Evolutionary conservation across 2,113 vertebrate genomes (phyloP), one percentile per base, ranked within the genome.

Genomic region (Saguinus imperator): DNA sequence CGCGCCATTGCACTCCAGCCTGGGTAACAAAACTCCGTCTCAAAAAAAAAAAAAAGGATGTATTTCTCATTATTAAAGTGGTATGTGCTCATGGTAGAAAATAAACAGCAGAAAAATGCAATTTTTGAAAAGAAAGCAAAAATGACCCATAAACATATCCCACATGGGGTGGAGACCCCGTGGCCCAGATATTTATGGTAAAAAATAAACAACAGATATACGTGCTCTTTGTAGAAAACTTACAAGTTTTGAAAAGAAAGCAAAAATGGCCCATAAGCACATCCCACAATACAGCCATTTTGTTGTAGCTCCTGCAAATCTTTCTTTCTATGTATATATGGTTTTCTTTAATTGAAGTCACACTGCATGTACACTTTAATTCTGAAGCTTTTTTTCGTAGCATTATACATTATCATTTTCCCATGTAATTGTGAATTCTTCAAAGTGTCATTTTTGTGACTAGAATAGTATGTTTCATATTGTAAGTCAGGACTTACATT

Each of bases 291-390:
- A 76, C 9, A 91, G 2, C 50, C 50, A n/a, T 72, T 87, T 89
- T 43, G 20, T 82, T 55, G 21, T 48, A 87, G 1, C 50, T 85
- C 16, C 55, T 80, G 29, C 48, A 87, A 5, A 70, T 68, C 35
- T 48, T 57, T 35, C 48, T 37, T 57, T 35, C 48, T 37, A 6
- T 79, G 8, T 18, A 0, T 68, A 6, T 45, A n/a, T 90, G 2
- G 2, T 72, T 97, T 95, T 92, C 66, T 29, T 94, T 90, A 7
- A 52, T 40, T 94, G 72, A 94, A 96, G 75, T 83, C 29, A 81
- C 32, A 84, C 10, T 27, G 8, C 3, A 29, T 32, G n/a, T 76
- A 81, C 8, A 88, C 16, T 80, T 94, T 17, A 17, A 48, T 61
- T 80, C 91, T 92, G 35, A 7, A 25, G n/a, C 1, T 70, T 70